Evolutionary conservation across 2,797 vertebrate genomes (phyloP), one percentile per base, ranked within the genome.

Genomic region (Lycodopsis pacificus): DNA sequence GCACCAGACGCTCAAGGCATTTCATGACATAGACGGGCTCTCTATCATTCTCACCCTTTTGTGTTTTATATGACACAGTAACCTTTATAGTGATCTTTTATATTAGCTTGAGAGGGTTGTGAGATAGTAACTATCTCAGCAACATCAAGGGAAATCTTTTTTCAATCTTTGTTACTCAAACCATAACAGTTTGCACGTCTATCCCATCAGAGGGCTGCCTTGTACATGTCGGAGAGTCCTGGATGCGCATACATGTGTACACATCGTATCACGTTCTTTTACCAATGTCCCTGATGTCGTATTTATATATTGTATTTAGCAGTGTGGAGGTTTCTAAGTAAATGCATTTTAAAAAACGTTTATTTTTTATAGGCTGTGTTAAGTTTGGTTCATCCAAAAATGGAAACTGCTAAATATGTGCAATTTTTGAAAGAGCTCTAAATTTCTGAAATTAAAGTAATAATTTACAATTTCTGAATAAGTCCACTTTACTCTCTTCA

Each of bases 1-100:
- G 73, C 63, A 63, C 22, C 14, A 48, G n/a, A 53, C n/a, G 40
- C 27, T 78, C 15, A 17, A n/a, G 48, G 65, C 9, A 32, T 54
- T 27, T 70, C 1, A 32, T 46, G 53, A n/a, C 22, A 64, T 1
- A 20, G 57, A 53, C n/a, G n/a, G n/a, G 17, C 53, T 30, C 5
- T 54, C 11, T 32, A 8, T 49, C 17, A 19, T 56, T 61, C 25
- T 49, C n/a, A 44, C 65, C 3, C 15, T 30, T 64, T 68, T 61
- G 2, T 44, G 3, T 63, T 63, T 65, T 27, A n/a, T 44, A 8
- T 44, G 44, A 9, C 0, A 0, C 15, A 14, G 2, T 48, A n/a
- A 56, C 4, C 1, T 34, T 10, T 46, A 9, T n/a, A 6, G 30
- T 1, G 1, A 25, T 44, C 17, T 14, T 48, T n/a, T 54, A 12